Evolutionary conservation across 2,797 vertebrate species (phyloP), one percentile per base, ranked within the genome.

Genomic region (Onychomys leucogaster): DNA sequence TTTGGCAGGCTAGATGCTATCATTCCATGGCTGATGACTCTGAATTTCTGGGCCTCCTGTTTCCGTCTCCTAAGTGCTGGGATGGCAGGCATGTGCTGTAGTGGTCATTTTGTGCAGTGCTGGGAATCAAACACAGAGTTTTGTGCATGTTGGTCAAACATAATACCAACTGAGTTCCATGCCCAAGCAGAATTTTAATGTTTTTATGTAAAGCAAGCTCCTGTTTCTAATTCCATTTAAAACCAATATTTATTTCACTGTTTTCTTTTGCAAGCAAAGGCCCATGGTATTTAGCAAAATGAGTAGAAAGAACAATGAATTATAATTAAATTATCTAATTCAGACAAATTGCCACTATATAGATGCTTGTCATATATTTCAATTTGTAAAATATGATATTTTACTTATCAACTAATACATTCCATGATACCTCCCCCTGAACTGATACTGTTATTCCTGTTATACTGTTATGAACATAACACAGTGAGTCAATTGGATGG

Each of bases 171-270:
- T 7, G 23, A 78, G 43, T 27, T 17, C 41, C 29, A 63, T 63
- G 29, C 7, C 2, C 67, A 77, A 41, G 29, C 11, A 77, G 27
- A 52, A 86, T 83, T 76, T 67, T 32, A 82, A 89, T 57, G 21
- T 13, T 57, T 57, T 88, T 61, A 67, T 85, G 29, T 55, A 85
- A 93, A 95, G 11, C 2, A 43, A 92, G 21, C 93, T 10, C 11
- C 32, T 95, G 34, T 90, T 34, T 95, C 41, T n/a, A 76, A 23
- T 82, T 92, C 16, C 3, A 81, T 69, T 89, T 87, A 46, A 92
- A 91, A 90, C 78, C 8, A 77, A 41, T 55, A 29, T 71, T 81
- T 32, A 2, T 46, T 83, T 69, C 4, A 5, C 7, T 8, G 0
- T 67, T 49, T 96, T 63, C 1, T 90, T 94, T n/a, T 90, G 25